Base-by-base conservation (phyloP, 2,797 vertebrate species). In the Cephalopachus bancanus region DNA sequence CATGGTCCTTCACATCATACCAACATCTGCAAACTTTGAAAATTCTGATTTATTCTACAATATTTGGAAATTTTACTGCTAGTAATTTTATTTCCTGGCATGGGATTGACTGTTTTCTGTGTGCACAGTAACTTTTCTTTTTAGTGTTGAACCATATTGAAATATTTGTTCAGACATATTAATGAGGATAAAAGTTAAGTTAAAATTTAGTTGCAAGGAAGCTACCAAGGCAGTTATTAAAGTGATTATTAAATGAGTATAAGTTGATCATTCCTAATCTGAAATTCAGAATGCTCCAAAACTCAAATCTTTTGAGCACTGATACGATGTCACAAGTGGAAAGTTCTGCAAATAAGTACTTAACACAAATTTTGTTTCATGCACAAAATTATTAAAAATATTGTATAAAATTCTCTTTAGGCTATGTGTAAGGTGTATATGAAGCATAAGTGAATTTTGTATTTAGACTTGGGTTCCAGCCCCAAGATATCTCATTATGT, bases 71-170 rank as follows among this genome's bases (percentile, higher is more conserved):
- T 76, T 71, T 84, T 37, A 33, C 26, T 81, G 60, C 60, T 85
- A 57, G 37, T 96, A 91, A 89, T 95, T 93, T 5, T 91, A 89
- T 96, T 93, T 93, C 30, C 59, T 94, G 64, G n/a, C 72, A 49
- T 26, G 3, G 37, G 30, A 59, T 26, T 83, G 74, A 86, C 55
- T 62, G 0, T 93, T 83, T 81, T 76, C 76, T 87, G 33, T 95
- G 67, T 94, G 69, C 62, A 69, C 51, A 81, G 60, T 79, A 37
- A 37, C 22, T 85, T 71, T 95, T 97, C 69, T 59, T 49, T 94
- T 53, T 37, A 80, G 55, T 88, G 80, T 57, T 83, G 65, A 86
- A 75, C 92, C 7, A 51, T 72, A 81, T 33, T 81, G 88, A 84
- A 95, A 80, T 95, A 28, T 96, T 79, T 60, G 20, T 80, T 22